Evolutionary conservation across 2,888 invertebrate genomes (phyloP), one percentile per base, ranked within the genome.

Genomic region (Aleiodes leptofemur): DNA sequence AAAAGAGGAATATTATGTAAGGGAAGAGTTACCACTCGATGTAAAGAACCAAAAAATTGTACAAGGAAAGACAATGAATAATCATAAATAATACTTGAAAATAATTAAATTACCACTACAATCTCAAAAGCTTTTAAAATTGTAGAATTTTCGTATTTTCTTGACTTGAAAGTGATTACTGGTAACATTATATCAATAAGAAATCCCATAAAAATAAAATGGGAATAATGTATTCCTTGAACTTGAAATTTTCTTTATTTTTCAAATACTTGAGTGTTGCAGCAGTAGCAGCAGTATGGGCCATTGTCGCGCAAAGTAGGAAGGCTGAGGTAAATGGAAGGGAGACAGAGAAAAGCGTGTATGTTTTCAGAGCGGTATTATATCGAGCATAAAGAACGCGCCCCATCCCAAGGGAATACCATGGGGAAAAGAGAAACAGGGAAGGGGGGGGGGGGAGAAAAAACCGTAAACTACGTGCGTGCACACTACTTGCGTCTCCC

Each of bases 301-400:
- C 64, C 64, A 64, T 64, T 64, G 70, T 51, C 38, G 73, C 69
- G 68, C 31, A 59, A 74, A 72, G 66, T 61, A 76, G 77, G 72
- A 72, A 78, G 78, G 77, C 68, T 77, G 74, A 74, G 74, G 76
- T 77, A 79, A 79, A 81, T 77, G 78, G 79, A 77, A 79, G 76
- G 77, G 74, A 74, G 61, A 68, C 31, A 68, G 79, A 77, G 74
- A 77, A 76, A 87, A 87, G 88, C 87, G 87, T 88, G 89, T 89
- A 88, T 89, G 88, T 89, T 89, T 89, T 89, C 86, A 89, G 88
- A 89, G 87, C 88, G 87, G 88, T 87, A 89, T 89, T 89, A 89
- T 89, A 89, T 89, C 88, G 89, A 89, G 89, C 89, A 89, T 89
- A 89, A 89, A 89, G 89, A 89, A 88, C 86, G 86, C 74, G 83